A percentile compares a stretch with the other conserved stretches of the same genome.
Conservation (phyloP, 2,113 vertebrate genomes). For the Melanerpes formicivorus region DNA sequence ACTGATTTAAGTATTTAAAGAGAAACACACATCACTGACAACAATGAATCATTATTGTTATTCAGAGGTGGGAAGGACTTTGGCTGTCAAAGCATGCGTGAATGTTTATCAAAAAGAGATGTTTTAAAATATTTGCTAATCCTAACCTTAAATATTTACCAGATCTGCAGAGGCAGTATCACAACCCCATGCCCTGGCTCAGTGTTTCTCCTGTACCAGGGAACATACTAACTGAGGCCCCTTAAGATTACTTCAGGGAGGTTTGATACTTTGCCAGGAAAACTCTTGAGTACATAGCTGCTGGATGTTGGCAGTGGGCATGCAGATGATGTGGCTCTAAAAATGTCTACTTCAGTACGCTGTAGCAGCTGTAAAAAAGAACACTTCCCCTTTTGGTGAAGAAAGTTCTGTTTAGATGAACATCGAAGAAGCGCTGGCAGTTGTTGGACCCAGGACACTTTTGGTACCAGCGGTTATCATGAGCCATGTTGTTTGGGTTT, state of each 20-base stretch:
- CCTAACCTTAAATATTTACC: constrained; percentile 34
- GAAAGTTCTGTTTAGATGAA: constrained; percentile 6
- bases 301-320: constrained; percentile 25
- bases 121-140: constrained; percentile 1
- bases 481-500: rapidly evolving
- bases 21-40: not conserved
- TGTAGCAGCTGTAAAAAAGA: not conserved
- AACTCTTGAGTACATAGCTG: constrained; percentile 19
- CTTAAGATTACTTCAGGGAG: constrained; percentile 24
- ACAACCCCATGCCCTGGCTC: not conserved
- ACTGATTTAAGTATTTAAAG: not conserved
- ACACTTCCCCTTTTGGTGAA: not conserved
- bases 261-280: constrained; percentile 32
- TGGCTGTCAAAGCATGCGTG: not conserved
- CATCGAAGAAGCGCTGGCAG: not conserved
- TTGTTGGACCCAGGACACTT: not conserved
- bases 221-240: not conserved
- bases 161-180: not conserved
- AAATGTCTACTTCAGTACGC: not conserved
- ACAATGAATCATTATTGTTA: not conserved
- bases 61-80: not conserved
- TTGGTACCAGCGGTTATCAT: not conserved
- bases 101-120: not conserved
- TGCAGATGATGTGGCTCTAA: not conserved
- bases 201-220: not conserved